Percentiles rank a stretch among this genome's conserved stretches.
phyloP scores from a whole-genome alignment of 1,140 invertebrate species.

The Ericerus pela region DNA sequence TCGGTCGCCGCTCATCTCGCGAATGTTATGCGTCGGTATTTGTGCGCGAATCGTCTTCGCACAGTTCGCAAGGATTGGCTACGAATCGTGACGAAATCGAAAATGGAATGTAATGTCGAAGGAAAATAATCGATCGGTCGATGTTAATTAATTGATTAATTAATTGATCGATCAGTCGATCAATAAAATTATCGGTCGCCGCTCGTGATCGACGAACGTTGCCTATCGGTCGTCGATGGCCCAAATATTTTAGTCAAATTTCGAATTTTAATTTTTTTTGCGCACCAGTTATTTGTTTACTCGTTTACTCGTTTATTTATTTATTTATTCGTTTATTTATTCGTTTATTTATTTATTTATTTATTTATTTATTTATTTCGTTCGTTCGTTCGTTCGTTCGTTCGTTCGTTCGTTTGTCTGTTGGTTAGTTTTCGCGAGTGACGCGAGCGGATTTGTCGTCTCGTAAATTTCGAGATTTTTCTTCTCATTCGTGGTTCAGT shows the following conservation, averaged over 20 bases:
- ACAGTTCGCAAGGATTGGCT: neutral
- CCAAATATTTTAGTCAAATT: constrained; percentile 7
- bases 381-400: neutral
- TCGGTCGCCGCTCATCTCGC: neutral
- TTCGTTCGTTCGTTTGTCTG: neutral
- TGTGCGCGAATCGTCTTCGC: too few relatives aligned
- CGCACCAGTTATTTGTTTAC: neutral
- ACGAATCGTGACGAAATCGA: too few relatives aligned
- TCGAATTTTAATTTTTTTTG: constrained; percentile 14
- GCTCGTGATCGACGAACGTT: too few relatives aligned
- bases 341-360: too few relatives aligned
- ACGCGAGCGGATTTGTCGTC: neutral
- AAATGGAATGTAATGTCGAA: too few relatives aligned
- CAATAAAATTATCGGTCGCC: too few relatives aligned
- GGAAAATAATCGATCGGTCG: too few relatives aligned
- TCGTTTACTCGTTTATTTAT: too few relatives aligned
- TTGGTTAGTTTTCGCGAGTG: neutral
- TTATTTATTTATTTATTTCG: too few relatives aligned
- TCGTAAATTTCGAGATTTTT: constrained; percentile 12
- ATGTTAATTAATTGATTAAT: too few relatives aligned
- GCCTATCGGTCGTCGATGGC: neutral
- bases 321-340: too few relatives aligned
- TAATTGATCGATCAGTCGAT: too few relatives aligned
- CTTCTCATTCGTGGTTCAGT: neutral
- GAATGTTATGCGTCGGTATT: neutral